Evolutionary conservation across 2,797 vertebrate species (phyloP), one percentile per base, ranked within the genome.

Genomic region (Periparus ater): DNA sequence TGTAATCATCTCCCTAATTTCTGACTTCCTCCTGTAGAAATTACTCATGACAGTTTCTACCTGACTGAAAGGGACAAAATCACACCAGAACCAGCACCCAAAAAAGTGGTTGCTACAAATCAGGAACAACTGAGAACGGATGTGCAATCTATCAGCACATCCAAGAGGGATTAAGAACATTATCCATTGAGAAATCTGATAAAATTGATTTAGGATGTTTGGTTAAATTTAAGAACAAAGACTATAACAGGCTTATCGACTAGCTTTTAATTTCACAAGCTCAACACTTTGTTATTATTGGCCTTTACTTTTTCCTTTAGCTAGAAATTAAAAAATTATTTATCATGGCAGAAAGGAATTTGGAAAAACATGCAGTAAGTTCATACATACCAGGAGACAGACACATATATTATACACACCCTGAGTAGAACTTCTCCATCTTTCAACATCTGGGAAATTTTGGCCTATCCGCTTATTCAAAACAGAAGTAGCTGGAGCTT

Each of bases 331-430:
- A 60, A 96, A 75, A 73, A 96, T 89, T 92, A 87, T 91, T 95
- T 92, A 65, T 82, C 89, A 91, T 85, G 89, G 57, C 54, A 85
- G 68, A 92, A 94, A 95, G 25, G 82, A 94, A 96, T 91, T 92
- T 91, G 25, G 72, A 76, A 89, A 91, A 94, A 55, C n/a, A 67
- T 72, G 47, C 45, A 94, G 60, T 50, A 91, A 77, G 45, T 85
- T 92, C 60, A 80, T 67, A 70, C 45, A 23, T 50, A 89, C 60
- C 68, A 85, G 51, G 54, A 95, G 50, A 92, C 63, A 91, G 36
- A 55, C 71, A 44, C 42, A 63, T 91, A 62, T 27, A 74, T 89
- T 94, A 85, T 73, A 45, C 14, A 57, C 45, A 71, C 10, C 1
- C 48, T 62, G 50, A 85, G 27, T 23, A 91, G 48, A 45, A 85